Evolutionary conservation across 2,797 vertebrate genomes (phyloP).

Genomic region (Hozukius guyotensis): DNA sequence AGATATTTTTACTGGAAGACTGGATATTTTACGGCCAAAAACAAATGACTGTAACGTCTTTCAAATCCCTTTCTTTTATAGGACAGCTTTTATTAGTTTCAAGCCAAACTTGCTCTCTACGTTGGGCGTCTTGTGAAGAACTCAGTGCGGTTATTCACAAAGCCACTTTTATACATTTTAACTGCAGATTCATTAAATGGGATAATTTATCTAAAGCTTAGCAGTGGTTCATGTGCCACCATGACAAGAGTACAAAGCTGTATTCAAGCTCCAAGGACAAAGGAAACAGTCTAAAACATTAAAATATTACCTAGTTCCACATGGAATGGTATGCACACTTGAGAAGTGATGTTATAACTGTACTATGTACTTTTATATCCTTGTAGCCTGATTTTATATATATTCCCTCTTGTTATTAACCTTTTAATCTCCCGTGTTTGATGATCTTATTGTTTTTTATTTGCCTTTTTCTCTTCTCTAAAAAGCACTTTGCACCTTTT

Average conservation of each 20-base stretch:
- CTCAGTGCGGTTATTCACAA: constrained; percentile 36
- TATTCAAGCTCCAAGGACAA: constrained; percentile 78
- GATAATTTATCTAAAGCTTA: constrained; percentile 63
- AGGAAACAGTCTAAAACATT: constrained; percentile 84
- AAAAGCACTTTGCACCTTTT: background rate
- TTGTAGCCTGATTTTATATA: background rate
- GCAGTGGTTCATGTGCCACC: constrained; percentile 74
- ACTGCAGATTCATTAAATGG: constrained; percentile 48
- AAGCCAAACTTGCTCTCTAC: background rate
- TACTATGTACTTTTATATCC: background rate
- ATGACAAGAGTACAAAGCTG: constrained; percentile 88
- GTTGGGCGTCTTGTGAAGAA: constrained; percentile 27
- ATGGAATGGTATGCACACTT: constrained; percentile 93
- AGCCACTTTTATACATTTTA: constrained; percentile 26
- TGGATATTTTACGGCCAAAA: background rate
- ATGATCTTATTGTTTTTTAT: background rate
- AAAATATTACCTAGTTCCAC: constrained; percentile 86
- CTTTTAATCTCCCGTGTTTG: background rate
- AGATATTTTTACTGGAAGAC: background rate
- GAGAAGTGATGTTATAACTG: constrained; percentile 92
- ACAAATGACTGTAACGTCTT: background rate
- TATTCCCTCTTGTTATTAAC: background rate
- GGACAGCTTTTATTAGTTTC: background rate
- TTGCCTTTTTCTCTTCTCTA: background rate
- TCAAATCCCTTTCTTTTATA: background rate